These are phyloP conservation scores for Albula glossodonta DNA, from an alignment of 2,113 vertebrate genomes.

Conservation along the genomic window DNA sequence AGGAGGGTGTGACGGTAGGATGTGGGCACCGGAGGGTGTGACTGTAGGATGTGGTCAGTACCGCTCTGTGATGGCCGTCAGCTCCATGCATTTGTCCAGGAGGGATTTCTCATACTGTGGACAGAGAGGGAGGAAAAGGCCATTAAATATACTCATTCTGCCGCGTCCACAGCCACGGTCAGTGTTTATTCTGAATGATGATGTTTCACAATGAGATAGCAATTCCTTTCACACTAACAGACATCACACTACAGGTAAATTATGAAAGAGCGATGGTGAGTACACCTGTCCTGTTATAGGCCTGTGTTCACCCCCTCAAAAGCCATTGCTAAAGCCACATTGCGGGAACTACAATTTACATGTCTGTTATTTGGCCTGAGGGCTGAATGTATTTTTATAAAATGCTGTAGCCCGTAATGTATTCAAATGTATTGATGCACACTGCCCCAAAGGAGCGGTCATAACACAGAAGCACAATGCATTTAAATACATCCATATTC, in stretches of 20 bases:
- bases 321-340: too few species aligned
- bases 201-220: too few species aligned
- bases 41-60: conserved; percentile 46
- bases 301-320: too few species aligned
- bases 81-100: conserved; percentile 90
- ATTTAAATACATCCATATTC: conserved; percentile 18
- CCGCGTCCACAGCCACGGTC: neutral
- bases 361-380: too few species aligned
- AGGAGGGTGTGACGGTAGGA: too few species aligned
- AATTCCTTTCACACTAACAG: too few species aligned
- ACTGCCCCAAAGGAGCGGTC: neutral
- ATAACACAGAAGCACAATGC: neutral
- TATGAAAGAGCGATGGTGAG: too few species aligned
- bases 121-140: conserved; percentile 31
- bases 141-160: neutral
- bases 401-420: conserved; percentile 2
- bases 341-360: too few species aligned
- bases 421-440: neutral
- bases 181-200: too few species aligned
- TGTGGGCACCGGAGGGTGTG: too few species aligned
- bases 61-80: conserved; percentile 91
- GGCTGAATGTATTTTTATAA: neutral
- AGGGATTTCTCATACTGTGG: conserved; percentile 84
- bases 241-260: too few species aligned
- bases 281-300: too few species aligned